These are phyloP conservation scores for Amphiprion percula DNA, from an alignment of 2,113 vertebrate genomes.

Conservation along the genomic window DNA sequence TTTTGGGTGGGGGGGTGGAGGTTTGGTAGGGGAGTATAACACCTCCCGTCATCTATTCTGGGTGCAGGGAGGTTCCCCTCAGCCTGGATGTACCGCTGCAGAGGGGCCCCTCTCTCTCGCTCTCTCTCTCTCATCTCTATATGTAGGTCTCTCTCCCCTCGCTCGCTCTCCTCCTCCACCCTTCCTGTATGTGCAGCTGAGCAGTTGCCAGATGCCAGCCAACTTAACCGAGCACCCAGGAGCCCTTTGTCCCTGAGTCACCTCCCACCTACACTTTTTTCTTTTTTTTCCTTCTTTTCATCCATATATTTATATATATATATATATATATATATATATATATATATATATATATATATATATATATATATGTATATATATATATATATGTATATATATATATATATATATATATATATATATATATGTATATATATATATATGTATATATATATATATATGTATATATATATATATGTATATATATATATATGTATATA, in stretches of 20 bases:
- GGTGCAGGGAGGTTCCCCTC: constrained; percentile 72
- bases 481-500: too few species aligned
- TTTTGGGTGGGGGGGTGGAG: too few species aligned
- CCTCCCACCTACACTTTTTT: constrained; percentile 17
- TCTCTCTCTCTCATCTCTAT: neutral
- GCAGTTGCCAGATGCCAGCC: constrained; percentile 37
- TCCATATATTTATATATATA: neutral
- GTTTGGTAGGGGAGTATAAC: neutral
- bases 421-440: too few species aligned
- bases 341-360: too few species aligned
- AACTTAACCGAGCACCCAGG: constrained; percentile 24
- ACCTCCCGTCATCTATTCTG: constrained; percentile 47
- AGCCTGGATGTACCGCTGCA: constrained; percentile 64
- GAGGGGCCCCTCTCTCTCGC: constrained; percentile 15
- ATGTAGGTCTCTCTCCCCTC: constrained; percentile 19
- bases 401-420: too few species aligned
- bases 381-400: neutral
- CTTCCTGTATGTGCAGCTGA: constrained; percentile 53
- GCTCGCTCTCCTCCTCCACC: constrained; percentile 41
- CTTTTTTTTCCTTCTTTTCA: neutral
- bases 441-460: rapidly evolving
- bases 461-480: neutral
- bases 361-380: rapidly evolving
- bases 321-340: too few species aligned
- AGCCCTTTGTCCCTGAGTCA: constrained; percentile 46